phyloP scores from a whole-genome alignment of 2,888 invertebrate genomes.

The Phengaris alcon region DNA sequence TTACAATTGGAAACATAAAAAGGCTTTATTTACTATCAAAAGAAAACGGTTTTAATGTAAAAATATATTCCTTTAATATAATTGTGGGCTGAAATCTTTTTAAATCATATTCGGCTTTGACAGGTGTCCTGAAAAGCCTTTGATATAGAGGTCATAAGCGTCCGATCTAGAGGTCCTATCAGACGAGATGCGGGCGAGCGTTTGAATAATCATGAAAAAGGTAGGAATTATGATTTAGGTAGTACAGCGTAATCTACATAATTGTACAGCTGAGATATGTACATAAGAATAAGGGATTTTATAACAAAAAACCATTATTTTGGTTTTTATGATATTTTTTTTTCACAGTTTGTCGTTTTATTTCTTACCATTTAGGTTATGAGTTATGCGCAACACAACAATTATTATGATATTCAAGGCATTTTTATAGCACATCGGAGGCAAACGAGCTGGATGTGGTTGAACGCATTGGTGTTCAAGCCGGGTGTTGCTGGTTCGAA shows the following conservation, averaged over 20 bases:
- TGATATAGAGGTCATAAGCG: constrained; percentile 23
- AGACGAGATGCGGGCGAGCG: not conserved
- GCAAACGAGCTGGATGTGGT: no score
- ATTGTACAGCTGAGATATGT: not conserved
- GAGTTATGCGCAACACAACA: no score
- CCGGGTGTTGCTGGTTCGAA: no score
- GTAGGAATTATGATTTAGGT: not conserved
- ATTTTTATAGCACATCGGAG: no score
- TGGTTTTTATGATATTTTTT: no score
- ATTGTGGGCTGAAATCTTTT: not conserved
- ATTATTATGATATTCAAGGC: no score
- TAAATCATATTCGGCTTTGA: constrained; percentile 11
- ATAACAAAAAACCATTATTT: no score
- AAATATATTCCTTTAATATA: not conserved
- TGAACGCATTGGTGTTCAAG: no score
- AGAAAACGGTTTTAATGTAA: not conserved
- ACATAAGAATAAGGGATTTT: not conserved
- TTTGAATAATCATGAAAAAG: constrained; percentile 10
- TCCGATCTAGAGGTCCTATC: constrained; percentile 6
- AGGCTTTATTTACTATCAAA: not conserved
- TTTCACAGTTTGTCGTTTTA: no score
- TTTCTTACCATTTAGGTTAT: no score
- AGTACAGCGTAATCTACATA: not conserved
- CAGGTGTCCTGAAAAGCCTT: constrained; percentile 21
- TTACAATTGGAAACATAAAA: no score